Conservation (phyloP, 2,797 vertebrate species). For the Gorsachius magnificus region DNA sequence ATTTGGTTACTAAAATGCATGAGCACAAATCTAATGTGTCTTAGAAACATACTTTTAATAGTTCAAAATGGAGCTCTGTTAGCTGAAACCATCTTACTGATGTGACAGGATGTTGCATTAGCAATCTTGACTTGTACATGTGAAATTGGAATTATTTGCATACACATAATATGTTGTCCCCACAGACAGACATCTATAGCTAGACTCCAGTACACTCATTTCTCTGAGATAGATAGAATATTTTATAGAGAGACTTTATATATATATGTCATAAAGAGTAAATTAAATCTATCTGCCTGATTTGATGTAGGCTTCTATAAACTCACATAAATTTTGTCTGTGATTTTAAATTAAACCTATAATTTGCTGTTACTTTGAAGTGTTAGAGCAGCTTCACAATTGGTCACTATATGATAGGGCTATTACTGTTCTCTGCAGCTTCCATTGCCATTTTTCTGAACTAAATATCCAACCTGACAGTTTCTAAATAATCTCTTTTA, state of each 20-base stretch:
- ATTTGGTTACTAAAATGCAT: neutral
- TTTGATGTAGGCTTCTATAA: neutral
- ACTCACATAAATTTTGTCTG: constrained; percentile 19
- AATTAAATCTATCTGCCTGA: neutral
- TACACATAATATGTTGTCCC: neutral
- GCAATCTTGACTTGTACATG: neutral
- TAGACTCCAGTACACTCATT: neutral
- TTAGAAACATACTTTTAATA: neutral
- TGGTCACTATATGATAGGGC: neutral
- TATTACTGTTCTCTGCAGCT: constrained; percentile 50
- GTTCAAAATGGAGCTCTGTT: neutral
- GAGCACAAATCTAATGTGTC: neutral
- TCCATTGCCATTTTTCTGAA: constrained; percentile 30
- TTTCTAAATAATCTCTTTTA: constrained; percentile 43
- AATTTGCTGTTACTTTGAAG: constrained; percentile 38
- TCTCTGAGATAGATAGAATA: neutral
- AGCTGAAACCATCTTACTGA: neutral
- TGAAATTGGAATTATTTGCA: neutral
- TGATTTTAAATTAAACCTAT: constrained; percentile 60
- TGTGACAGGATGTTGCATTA: neutral
- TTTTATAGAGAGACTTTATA: neutral
- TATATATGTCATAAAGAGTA: neutral
- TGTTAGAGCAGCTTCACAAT: constrained; percentile 15
- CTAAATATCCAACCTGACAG: constrained; percentile 34
- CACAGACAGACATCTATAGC: neutral